Evolutionary conservation across 2,797 vertebrate species (phyloP).

Genomic region (Premnoplex brunnescens): DNA sequence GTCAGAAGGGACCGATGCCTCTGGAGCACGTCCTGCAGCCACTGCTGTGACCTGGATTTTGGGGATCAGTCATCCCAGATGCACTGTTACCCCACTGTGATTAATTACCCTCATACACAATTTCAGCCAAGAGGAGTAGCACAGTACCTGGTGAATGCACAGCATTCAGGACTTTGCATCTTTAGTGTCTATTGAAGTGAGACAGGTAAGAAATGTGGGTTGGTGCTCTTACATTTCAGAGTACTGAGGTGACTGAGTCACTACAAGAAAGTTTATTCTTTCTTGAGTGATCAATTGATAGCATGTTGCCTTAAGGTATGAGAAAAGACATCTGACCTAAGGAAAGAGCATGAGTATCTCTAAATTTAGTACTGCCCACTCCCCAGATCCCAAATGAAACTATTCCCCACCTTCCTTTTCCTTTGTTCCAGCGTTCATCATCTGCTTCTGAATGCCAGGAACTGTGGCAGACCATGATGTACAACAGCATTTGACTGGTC

Average conservation of each 20-base stretch:
- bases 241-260: background rate
- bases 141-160: background rate
- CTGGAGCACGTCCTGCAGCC: fast-evolving
- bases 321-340: background rate
- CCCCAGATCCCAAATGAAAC: background rate
- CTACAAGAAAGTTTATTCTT: background rate
- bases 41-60: background rate
- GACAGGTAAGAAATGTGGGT: background rate
- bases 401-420: background rate
- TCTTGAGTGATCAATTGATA: background rate
- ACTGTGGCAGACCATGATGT: background rate
- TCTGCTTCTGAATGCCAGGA: background rate
- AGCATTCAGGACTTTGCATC: background rate
- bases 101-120: background rate
- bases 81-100: background rate
- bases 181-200: background rate
- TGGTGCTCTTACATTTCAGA: background rate
- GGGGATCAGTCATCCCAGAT: background rate
- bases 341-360: background rate
- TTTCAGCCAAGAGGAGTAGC: background rate
- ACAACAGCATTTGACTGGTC: background rate
- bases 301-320: background rate
- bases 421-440: background rate
- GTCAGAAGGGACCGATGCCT: fast-evolving
- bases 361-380: background rate